Conservation (phyloP, 2,113 vertebrate species). For the Aplodontia rufa region DNA sequence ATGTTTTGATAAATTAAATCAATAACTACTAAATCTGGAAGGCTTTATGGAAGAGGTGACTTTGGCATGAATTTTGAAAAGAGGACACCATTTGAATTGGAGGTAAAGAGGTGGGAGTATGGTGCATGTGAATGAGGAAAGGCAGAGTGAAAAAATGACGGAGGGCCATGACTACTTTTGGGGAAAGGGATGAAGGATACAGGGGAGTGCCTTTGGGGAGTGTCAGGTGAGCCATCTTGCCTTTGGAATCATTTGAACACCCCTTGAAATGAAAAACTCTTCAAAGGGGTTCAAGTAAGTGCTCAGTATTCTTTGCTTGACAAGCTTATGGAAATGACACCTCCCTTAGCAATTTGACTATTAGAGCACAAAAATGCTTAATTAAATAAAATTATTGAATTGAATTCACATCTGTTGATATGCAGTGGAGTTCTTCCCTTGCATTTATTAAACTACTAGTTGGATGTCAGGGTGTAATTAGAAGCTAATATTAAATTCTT, state of each 20-base stretch:
- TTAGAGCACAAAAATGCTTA: conserved; percentile 81
- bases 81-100: neutral
- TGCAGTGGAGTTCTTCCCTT: conserved; percentile 59
- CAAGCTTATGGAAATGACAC: conserved; percentile 77
- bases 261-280: conserved; percentile 61
- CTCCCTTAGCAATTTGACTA: conserved; percentile 69
- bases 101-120: neutral
- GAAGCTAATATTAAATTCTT: conserved; percentile 76
- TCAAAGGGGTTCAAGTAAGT: conserved; percentile 67
- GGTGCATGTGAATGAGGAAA: neutral
- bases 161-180: neutral
- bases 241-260: neutral
- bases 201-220: neutral
- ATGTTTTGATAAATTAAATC: neutral
- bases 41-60: neutral
- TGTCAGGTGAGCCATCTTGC: neutral
- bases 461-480: conserved; percentile 76
- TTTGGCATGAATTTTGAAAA: neutral
- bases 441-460: conserved; percentile 70
- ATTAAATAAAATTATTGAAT: conserved; percentile 80
- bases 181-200: neutral
- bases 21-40: neutral
- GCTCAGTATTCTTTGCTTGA: conserved; percentile 64
- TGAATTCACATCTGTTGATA: conserved; percentile 72
- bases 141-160: neutral